Base-by-base conservation (phyloP, 2,113 vertebrate genomes). In the Poeciliopsis prolifica region DNA sequence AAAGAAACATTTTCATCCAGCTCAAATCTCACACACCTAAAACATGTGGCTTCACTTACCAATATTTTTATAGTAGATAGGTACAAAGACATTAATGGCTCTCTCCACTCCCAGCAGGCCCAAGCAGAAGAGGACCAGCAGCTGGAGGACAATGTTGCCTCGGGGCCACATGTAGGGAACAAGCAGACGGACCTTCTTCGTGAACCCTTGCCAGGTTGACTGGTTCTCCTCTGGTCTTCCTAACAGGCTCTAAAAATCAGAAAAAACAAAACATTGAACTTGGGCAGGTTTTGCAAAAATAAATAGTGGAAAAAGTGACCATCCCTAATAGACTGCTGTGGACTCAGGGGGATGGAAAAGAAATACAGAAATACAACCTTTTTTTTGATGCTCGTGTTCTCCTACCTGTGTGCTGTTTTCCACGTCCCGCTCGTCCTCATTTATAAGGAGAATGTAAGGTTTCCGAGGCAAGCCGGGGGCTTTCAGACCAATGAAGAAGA, bases 121-220 rank as follows among this genome's bases (percentile, higher is more conserved):
- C 87, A 99, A 88, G 81, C 98, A 99, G 86, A 98, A 88, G 48
- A 98, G 24, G 67, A 98, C 98, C 37, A 97, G 88, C 0, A 94
- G 33, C 93, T 99, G 98, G 51, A 99, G 95, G 9, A 88, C 14
- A 4, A 84, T 14, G 77, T 79, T 99, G 37, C 95, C 95, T 19
- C 17, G 90, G 0, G 97, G 98, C 98, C 98, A 99, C 92, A 98
- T 92, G 87, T 98, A 98, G 0, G 95, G 95, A 66, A 97, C n/a
- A 29, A 99, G 93, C 26, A 99, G 91, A 5, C 67, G 85, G 29
- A 97, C 87, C 89, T 99, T 99, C 84, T 91, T 92, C 75, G 91
- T 83, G 64, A 99, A 94, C 13, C 93, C 96, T 81, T 90, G 86
- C 97, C 98, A 99, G 1, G 98, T 97, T 17, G 98, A 99, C 62